Evolutionary conservation across 64 coral and sea anemone genomes (phyloP), one percentile per base, ranked within the genome.

Genomic region (Dendrophyllia cribrosa): DNA sequence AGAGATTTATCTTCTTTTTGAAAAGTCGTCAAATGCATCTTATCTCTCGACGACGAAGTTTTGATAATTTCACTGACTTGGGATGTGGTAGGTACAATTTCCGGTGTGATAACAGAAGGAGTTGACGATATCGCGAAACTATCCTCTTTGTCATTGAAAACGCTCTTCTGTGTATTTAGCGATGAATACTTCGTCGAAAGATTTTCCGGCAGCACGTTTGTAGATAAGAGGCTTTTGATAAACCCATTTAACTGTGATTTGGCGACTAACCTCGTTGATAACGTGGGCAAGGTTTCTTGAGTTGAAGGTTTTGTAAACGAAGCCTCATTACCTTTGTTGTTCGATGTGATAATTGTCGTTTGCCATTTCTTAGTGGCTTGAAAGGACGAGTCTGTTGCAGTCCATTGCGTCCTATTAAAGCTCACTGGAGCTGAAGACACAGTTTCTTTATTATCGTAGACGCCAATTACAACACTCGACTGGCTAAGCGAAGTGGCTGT

Each of bases 1-100:
- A 47, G 44, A 48, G 61, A 66, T 21, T 83, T 51, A 66, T 64
- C 80, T 66, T 44, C 62, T 21, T 13, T 17, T 83, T 83, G 80
- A 83, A 19, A 83, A 50, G 61, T 51, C 17, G 60, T 8, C 80
- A 83, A 83, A 67, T 83, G 62, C 9, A 7, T 50, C 19, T 67
- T 49, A 65, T 51, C 43, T 51, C 19, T 19, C 8, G 43, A 50
- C 61, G 43, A 50, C 6, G 80, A 50, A 19, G 80, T 14, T 7
- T 3, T 4, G 63, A 49, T 20, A 49, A 66, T 52, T 53, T 17
- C 74, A 73, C 4, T 61, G 21, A 17, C 24, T 68, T 49, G 43
- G 43, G 19, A 50, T 20, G 43, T 9, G 45, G 80, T 51, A 2
- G 61, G 43, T 6, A 20, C 44, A 13, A 83, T 83, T 83, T 83